A percentile compares a stretch with the other conserved stretches of the same genome.
phyloP scores from a whole-genome alignment of 2,113 vertebrate species.

The Bubo bubo region DNA sequence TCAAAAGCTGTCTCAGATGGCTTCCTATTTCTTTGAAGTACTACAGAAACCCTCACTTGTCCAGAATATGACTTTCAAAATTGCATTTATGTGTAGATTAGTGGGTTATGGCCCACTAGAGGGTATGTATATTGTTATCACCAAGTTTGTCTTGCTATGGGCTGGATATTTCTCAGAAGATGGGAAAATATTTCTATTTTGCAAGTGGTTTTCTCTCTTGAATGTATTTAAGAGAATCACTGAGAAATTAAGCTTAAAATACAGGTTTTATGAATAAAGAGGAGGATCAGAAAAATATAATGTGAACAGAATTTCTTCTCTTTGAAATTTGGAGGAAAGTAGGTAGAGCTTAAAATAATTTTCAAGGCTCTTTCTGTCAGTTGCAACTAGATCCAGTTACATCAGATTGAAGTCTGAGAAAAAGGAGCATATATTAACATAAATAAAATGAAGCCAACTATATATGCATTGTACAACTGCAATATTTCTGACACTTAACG shows the following conservation, averaged over 20 bases:
- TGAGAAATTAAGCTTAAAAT: not conserved
- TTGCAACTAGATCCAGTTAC: not conserved
- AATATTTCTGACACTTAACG: not conserved
- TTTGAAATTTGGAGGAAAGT: not conserved
- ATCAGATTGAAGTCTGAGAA: not conserved
- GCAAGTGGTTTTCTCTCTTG: not conserved
- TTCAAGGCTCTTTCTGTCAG: not conserved
- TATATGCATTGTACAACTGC: not conserved
- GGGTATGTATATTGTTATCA: not conserved
- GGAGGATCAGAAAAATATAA: not conserved
- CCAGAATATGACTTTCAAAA: not conserved
- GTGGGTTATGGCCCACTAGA: not conserved
- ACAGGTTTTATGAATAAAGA: not conserved
- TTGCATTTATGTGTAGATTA: not conserved
- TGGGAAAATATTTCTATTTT: not conserved
- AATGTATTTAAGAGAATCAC: not conserved
- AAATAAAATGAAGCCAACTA: not conserved
- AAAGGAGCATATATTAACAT: not conserved
- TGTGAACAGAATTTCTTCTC: not conserved
- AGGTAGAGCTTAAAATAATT: not conserved
- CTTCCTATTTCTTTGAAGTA: not conserved
- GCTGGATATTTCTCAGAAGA: not conserved
- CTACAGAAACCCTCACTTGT: not conserved
- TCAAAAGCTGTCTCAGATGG: not conserved
- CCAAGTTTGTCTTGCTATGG: not conserved